These are phyloP conservation scores for Pangasianodon gigas DNA, from an alignment of 2,113 vertebrate species.

Conservation along the genomic window DNA sequence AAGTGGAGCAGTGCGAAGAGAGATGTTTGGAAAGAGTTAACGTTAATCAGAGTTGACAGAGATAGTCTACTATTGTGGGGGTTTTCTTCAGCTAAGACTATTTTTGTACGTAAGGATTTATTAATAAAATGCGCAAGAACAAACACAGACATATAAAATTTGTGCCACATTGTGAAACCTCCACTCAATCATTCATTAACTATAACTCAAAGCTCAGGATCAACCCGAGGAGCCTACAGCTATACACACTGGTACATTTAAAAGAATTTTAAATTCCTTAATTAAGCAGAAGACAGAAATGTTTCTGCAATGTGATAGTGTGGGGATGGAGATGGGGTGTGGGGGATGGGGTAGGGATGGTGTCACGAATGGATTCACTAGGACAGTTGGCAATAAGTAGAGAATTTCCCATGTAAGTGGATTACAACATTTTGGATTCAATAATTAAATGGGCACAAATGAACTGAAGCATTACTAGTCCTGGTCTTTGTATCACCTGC, in stretches of 20 bases:
- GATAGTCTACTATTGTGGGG: neutral
- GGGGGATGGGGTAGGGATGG: neutral
- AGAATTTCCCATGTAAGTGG: neutral
- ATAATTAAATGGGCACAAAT: neutral
- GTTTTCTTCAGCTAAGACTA: neutral
- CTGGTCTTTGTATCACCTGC: neutral
- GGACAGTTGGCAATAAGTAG: neutral
- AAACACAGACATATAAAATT: neutral
- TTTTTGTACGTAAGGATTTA: neutral
- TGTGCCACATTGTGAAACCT: neutral
- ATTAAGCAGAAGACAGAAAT: neutral
- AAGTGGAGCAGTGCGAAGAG: neutral
- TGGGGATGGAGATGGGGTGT: neutral
- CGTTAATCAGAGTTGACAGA: neutral
- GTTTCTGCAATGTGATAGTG: neutral
- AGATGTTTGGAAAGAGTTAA: neutral
- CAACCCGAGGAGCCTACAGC: neutral
- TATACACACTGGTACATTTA: neutral
- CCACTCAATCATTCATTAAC: neutral
- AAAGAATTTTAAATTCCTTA: neutral
- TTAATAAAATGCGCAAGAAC: neutral
- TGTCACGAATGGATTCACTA: neutral
- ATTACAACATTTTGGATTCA: neutral
- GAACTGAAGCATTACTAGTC: neutral
- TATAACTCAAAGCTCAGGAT: neutral